A percentile compares a stretch with the other conserved stretches of the same genome.
These are phyloP conservation scores for Vombatus ursinus DNA, from an alignment of 2,113 vertebrate genomes.

Conservation along the genomic window DNA sequence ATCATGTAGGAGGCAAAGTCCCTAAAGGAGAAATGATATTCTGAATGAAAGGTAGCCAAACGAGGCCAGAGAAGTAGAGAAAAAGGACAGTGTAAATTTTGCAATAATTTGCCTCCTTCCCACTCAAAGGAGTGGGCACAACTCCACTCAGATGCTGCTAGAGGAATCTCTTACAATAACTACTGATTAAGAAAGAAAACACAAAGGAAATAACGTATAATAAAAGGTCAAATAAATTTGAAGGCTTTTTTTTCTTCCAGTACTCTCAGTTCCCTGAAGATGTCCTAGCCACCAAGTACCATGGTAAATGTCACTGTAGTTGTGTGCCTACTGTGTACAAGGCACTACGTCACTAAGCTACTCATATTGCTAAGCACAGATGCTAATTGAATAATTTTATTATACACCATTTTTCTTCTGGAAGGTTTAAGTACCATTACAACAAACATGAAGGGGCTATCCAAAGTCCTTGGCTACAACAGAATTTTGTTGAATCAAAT, in stretches of 20 bases:
- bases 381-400: slow-evolving; percentile 5
- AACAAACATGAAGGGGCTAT: slow-evolving; percentile 24
- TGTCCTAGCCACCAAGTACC: slow-evolving; percentile 31
- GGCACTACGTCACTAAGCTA: neutral
- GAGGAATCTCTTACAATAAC: slow-evolving; percentile 44
- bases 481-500: slow-evolving; percentile 12
- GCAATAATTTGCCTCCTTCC: slow-evolving; percentile 7
- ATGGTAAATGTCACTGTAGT: neutral
- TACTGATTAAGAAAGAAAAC: slow-evolving; percentile 26
- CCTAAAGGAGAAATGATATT: slow-evolving; percentile 22
- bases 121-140: slow-evolving; percentile 35
- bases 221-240: slow-evolving; percentile 44
- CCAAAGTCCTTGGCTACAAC: neutral
- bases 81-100: slow-evolving; percentile 4
- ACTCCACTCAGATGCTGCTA: slow-evolving; percentile 40
- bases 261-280: slow-evolving; percentile 12
- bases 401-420: slow-evolving; percentile 36
- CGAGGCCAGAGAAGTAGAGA: neutral
- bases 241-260: slow-evolving; percentile 49
- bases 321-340: neutral
- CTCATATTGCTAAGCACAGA: slow-evolving; percentile 7
- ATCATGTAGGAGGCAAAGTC: slow-evolving; percentile 19
- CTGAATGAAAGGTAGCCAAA: slow-evolving; percentile 26
- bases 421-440: slow-evolving; percentile 29
- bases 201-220: slow-evolving; percentile 24